Evolutionary conservation across 2,113 vertebrate species (phyloP).

Genomic region (Lophura nycthemera): DNA sequence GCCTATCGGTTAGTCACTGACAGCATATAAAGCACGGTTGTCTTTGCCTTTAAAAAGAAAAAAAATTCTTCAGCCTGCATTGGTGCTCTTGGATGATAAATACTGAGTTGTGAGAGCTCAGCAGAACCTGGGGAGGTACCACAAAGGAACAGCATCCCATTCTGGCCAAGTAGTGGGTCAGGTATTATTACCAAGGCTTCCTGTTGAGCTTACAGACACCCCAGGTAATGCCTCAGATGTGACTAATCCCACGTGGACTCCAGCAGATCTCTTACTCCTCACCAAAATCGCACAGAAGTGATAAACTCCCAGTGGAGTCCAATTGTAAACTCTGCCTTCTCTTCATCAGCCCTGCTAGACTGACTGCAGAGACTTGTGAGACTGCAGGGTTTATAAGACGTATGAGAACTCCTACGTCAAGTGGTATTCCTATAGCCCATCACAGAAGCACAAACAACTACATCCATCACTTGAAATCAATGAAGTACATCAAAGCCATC

Average conservation of each 20-base stretch:
- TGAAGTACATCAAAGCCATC: background rate
- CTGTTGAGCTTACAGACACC: background rate
- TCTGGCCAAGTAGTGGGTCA: background rate
- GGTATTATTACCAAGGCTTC: background rate
- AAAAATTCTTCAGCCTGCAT: background rate
- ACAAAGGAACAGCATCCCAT: background rate
- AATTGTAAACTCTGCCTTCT: constrained; percentile 7
- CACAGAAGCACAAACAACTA: constrained; percentile 19
- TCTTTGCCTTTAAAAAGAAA: background rate
- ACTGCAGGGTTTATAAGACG: constrained; percentile 20
- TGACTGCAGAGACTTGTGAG: constrained; percentile 12
- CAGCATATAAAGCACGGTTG: background rate
- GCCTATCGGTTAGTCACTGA: background rate
- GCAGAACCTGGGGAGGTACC: background rate
- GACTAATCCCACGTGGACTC: background rate
- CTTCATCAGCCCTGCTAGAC: background rate
- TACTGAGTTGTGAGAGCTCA: background rate
- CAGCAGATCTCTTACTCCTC: background rate
- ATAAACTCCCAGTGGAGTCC: background rate
- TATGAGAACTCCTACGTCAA: background rate
- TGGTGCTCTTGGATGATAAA: background rate
- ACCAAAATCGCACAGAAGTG: background rate
- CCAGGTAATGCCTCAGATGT: background rate
- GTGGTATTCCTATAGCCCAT: constrained; percentile 36
- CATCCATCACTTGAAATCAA: constrained; percentile 43